These are phyloP conservation scores for Zelleria hepariella DNA, from an alignment of 2,888 invertebrate species.

Conservation along the genomic window DNA sequence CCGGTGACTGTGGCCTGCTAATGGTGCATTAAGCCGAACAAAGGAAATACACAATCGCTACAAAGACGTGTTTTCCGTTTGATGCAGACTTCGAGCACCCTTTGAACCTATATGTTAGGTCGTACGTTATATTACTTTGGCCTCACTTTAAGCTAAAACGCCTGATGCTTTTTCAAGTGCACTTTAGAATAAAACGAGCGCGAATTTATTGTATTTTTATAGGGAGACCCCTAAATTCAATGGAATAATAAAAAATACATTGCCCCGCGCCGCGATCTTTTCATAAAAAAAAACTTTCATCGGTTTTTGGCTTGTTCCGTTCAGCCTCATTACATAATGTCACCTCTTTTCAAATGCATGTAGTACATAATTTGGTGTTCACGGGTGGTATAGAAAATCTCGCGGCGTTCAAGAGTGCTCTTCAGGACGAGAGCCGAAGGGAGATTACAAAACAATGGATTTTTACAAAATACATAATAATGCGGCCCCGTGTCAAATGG, in stretches of 20 bases:
- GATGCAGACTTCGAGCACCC: background rate
- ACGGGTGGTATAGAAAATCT: constrained; percentile 36
- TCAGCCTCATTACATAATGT: constrained; percentile 45
- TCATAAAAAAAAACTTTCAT: constrained; percentile 7
- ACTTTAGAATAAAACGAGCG: background rate
- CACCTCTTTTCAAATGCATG: constrained; percentile 44
- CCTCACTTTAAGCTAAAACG: background rate
- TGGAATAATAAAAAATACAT: constrained; percentile 1
- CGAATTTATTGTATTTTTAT: background rate
- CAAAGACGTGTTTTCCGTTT: constrained; percentile 56
- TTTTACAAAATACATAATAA: constrained; percentile 71
- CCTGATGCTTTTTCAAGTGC: background rate
- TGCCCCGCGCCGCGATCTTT: constrained; percentile 5
- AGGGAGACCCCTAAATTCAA: background rate
- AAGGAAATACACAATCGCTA: constrained; percentile 46
- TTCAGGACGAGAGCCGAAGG: constrained; percentile 45
- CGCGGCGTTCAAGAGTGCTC: constrained; percentile 43
- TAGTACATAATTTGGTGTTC: constrained; percentile 34
- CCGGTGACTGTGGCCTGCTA: constrained; percentile 50
- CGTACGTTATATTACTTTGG: background rate
- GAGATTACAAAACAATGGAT: constrained; percentile 67
- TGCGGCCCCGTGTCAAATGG: constrained; percentile 58
- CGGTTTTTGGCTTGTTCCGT: constrained; percentile 20
- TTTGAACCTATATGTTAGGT: background rate
- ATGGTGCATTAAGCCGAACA: constrained; percentile 55